A percentile compares a stretch with the other conserved stretches of the same genome.
phyloP scores from a whole-genome alignment of 2,113 vertebrate species.

The Nanorana parkeri region DNA sequence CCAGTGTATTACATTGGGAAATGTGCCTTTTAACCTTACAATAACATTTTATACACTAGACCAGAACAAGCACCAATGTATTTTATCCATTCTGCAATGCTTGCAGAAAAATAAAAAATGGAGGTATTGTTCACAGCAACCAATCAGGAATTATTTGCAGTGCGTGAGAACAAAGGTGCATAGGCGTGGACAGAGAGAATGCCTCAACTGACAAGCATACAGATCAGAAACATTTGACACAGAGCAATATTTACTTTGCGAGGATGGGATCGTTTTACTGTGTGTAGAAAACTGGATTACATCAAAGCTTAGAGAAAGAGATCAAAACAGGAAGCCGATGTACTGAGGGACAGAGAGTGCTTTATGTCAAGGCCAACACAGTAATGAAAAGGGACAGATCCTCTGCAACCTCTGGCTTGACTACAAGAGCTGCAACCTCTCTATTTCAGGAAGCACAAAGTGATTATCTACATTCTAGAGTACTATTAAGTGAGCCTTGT shows the following conservation, averaged over 20 bases:
- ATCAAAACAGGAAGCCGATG: conserved; percentile 53
- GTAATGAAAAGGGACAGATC: conserved; percentile 51
- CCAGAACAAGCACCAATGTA: not conserved
- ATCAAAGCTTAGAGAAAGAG: conserved; percentile 45
- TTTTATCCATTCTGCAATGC: too few species aligned
- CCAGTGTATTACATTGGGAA: too few species aligned
- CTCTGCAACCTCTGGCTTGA: conserved; percentile 34
- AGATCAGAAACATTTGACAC: conserved; percentile 3
- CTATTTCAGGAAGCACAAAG: conserved; percentile 21
- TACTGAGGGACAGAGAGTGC: conserved; percentile 45
- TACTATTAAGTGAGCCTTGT: not conserved
- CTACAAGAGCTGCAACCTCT: conserved; percentile 31
- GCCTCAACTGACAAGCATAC: not conserved
- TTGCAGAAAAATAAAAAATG: too few species aligned
- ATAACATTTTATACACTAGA: too few species aligned
- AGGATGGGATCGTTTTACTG: conserved; percentile 32
- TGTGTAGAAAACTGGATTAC: conserved; percentile 55
- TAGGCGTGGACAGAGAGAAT: too few species aligned
- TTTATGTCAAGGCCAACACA: conserved; percentile 51
- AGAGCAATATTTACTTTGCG: conserved; percentile 47
- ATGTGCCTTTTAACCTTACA: too few species aligned
- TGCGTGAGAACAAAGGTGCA: not conserved
- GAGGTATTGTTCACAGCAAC: too few species aligned
- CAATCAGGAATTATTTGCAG: not conserved
- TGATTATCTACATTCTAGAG: not conserved